These are phyloP conservation scores for Ditylenchus dipsaci DNA, from an alignment of 1,140 invertebrate species.

Conservation along the genomic window DNA sequence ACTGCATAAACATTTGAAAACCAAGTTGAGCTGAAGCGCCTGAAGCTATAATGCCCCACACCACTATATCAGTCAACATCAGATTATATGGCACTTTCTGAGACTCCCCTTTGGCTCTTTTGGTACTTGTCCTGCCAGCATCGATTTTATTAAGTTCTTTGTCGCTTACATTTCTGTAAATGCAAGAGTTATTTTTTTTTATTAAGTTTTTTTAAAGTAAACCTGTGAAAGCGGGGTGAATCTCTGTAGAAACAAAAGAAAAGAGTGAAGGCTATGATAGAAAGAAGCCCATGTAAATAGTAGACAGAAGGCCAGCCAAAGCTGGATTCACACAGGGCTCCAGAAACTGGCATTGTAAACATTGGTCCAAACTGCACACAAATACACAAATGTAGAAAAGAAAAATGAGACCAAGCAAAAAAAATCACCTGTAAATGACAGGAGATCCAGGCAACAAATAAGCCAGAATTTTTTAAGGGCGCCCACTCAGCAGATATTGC, in stretches of 20 bases:
- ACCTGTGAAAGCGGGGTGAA: constrained; percentile 8
- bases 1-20: neutral
- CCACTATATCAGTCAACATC: neutral
- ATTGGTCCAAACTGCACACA: constrained; percentile 8
- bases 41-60: neutral
- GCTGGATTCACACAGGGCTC: neutral
- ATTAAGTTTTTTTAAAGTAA: too few species aligned
- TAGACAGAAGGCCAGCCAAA: neutral
- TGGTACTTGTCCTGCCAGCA: constrained; percentile 18
- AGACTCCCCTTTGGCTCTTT: neutral
- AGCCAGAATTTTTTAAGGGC: neutral
- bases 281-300: neutral
- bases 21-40: neutral
- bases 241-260: constrained; percentile 3
- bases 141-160: constrained; percentile 32
- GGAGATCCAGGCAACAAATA: neutral
- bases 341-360: constrained; percentile 1
- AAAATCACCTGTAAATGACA: neutral
- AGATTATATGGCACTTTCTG: neutral
- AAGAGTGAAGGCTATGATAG: neutral
- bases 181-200: too few species aligned
- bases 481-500: neutral
- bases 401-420: neutral
- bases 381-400: neutral
- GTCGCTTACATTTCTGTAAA: constrained; percentile 14